These are phyloP conservation scores for Agrochola lota DNA, from an alignment of 2,888 invertebrate species.

Conservation along the genomic window DNA sequence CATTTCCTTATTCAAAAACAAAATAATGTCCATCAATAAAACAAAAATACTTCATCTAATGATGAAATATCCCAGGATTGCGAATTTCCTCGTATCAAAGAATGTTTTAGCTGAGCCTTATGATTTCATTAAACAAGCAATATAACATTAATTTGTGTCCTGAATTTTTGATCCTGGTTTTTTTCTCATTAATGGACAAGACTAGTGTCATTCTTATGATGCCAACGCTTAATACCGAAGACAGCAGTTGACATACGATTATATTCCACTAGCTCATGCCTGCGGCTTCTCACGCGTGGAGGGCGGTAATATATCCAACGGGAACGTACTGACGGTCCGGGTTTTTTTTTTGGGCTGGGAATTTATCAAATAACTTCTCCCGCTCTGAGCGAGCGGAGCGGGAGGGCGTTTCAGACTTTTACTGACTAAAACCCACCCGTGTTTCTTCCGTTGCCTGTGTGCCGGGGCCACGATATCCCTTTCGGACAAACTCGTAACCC, in stretches of 20 bases:
- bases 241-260: background rate
- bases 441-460: no score
- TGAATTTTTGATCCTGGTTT: constrained; percentile 6
- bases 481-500: no score
- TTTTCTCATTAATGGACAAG: background rate
- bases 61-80: constrained; percentile 62
- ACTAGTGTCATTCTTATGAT: background rate
- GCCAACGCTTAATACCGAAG: background rate
- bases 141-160: constrained; percentile 12
- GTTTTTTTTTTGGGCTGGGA: no score
- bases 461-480: no score
- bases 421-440: no score
- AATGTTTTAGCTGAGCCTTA: constrained; percentile 31
- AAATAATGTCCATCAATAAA: constrained; percentile 24
- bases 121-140: constrained; percentile 62
- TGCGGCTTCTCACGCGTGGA: background rate
- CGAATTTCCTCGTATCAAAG: constrained; percentile 62
- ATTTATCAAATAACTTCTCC: no score
- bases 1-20: constrained; percentile 8
- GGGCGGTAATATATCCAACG: background rate
- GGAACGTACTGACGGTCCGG: background rate
- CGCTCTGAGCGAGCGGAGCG: no score
- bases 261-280: background rate
- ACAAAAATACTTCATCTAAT: constrained; percentile 19
- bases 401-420: no score